Base-by-base conservation (phyloP, 92 coral and sea anemone species). In the Bergia sp. region DNA sequence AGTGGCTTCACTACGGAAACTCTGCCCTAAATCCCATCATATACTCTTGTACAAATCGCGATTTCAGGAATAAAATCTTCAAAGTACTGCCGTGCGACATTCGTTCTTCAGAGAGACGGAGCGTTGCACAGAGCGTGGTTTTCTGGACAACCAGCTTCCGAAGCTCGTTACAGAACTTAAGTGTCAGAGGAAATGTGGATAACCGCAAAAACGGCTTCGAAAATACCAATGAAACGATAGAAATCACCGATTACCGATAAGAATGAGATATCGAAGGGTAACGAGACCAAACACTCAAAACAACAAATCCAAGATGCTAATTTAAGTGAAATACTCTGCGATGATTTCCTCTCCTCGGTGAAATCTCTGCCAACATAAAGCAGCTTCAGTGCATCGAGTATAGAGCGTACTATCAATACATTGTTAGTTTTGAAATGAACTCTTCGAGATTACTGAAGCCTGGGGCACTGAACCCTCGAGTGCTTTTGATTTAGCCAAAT, bases 1-100 rank as follows among this genome's bases (percentile, higher is more conserved):
- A 95, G 77, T 75, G 82, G 74, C 91, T 95, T 16, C 98, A 95
- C 76, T 95, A 95, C 57, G 92, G 92, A 23, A 95, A 93, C 80
- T 95, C 98, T 6, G 98, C 96, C 40, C 72, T 95, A 47, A 95
- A 95, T 76, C 98, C 98, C 0, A 83, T 95, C 7, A 95, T 95
- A 16, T 95, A 95, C 58, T 92, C 98, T 41, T 88, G 93, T 67
- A 77, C 98, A 29, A 95, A 95, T 49, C 92, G 96, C 16, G 98
- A 95, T 72, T 95, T 95, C 69, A 91, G 98, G 53, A 79, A 88
- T 58, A 95, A 93, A 81, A 95, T 95, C 64, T 81, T 93, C 67
- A 85, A 93, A 12, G 98, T 95, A 61, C 88, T 95, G 53, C 98
- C 98, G 6, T 92, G 96, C 79, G 82, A 87, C 45, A 45, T 37